phyloP scores from a whole-genome alignment of 2,888 invertebrate species.

The Scaptomyza polygonia region DNA sequence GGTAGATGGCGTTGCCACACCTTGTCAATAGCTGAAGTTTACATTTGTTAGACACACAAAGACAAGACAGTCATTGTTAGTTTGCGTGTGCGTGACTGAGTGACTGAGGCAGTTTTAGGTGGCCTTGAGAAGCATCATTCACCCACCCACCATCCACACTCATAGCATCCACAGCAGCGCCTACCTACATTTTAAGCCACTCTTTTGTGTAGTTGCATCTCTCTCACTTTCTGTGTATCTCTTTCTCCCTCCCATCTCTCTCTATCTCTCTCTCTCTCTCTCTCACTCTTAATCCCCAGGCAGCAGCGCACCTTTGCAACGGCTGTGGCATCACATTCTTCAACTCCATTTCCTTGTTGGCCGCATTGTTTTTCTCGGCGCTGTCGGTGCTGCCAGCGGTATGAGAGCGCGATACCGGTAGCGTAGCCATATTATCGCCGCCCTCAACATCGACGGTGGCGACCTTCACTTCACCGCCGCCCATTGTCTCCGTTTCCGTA shows the following conservation, averaged over 20 bases:
- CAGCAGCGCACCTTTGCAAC: slow-evolving; percentile 89
- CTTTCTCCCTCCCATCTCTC: neutral
- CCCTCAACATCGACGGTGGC: slow-evolving; percentile 94
- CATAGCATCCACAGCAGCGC: neutral
- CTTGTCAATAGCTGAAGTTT: neutral
- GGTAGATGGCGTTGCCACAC: neutral
- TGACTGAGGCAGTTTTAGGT: slow-evolving; percentile 31
- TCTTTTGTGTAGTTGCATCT: neutral
- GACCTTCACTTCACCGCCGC: slow-evolving; percentile 92
- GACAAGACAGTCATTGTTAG: slow-evolving; percentile 1
- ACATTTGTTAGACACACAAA: neutral
- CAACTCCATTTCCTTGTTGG: slow-evolving; percentile 94
- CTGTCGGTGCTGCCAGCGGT: slow-evolving; percentile 89
- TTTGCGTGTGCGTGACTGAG: slow-evolving; percentile 23
- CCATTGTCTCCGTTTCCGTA: slow-evolving; percentile 84
- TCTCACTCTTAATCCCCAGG: neutral
- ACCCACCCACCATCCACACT: slow-evolving; percentile 25
- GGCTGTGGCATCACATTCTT: slow-evolving; percentile 94
- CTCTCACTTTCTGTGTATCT: neutral
- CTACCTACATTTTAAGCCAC: neutral
- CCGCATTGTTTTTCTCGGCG: slow-evolving; percentile 92
- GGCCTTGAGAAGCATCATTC: slow-evolving; percentile 52
- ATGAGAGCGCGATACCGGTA: slow-evolving; percentile 91
- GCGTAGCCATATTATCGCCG: slow-evolving; percentile 94
- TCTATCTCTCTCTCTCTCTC: neutral